Conservation (phyloP, 92 coral and sea anemone genomes). For the Zoanthus sansibaricus region DNA sequence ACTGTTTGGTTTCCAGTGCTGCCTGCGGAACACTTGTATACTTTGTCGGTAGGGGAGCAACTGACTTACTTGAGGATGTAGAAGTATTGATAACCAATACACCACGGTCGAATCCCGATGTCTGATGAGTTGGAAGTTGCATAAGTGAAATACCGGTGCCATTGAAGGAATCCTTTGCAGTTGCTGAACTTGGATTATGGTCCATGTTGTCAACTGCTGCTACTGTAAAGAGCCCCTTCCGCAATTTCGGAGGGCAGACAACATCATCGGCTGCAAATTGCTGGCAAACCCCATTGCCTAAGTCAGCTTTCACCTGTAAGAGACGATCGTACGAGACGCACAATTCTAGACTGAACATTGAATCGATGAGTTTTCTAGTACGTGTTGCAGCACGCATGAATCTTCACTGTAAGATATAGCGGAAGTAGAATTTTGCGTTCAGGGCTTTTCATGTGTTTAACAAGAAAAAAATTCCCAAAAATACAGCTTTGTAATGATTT, state of each 20-base stretch:
- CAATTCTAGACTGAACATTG: slow-evolving; percentile 31
- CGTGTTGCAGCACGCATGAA: slow-evolving; percentile 41
- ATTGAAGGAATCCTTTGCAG: neutral
- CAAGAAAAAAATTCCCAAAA: too few species aligned
- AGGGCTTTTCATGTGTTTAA: too few species aligned
- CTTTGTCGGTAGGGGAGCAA: too few species aligned
- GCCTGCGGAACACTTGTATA: too few species aligned
- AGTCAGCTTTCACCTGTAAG: slow-evolving; percentile 20
- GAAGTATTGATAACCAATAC: too few species aligned
- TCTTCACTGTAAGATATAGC: slow-evolving; percentile 31
- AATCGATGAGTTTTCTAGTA: neutral
- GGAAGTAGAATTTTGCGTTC: too few species aligned
- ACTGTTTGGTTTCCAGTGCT: too few species aligned
- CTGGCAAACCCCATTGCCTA: neutral
- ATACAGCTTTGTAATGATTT: too few species aligned
- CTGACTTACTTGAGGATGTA: neutral
- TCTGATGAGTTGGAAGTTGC: neutral
- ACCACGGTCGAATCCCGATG: neutral
- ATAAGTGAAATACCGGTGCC: neutral
- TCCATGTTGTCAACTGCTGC: neutral
- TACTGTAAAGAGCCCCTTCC: neutral
- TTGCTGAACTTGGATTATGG: neutral
- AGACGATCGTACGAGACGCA: slow-evolving; percentile 41
- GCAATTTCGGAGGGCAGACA: neutral
- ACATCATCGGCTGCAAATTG: slow-evolving; percentile 12